Conservation (phyloP, 2,797 vertebrate species). For the Mus caroli region DNA sequence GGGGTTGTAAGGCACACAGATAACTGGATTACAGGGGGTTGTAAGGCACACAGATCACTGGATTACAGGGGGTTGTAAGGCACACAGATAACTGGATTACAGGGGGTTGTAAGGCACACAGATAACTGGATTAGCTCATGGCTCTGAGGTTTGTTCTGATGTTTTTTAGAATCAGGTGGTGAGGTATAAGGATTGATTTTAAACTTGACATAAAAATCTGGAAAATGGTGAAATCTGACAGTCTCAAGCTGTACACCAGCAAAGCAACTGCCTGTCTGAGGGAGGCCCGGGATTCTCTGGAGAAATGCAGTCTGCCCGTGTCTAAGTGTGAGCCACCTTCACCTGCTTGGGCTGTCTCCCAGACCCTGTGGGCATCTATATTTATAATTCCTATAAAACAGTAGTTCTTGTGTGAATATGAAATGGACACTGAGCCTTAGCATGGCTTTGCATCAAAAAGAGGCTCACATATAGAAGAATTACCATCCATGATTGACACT, state of each 20-base stretch:
- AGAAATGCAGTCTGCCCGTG: fast-evolving
- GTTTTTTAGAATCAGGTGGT: not conserved
- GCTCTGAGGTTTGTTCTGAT: not conserved
- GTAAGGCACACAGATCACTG: not conserved
- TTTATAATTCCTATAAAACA: not conserved
- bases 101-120: not conserved
- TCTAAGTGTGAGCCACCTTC: not conserved
- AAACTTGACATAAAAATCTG: not conserved
- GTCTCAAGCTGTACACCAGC: not conserved
- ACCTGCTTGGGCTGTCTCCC: not conserved
- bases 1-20: not conserved
- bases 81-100: fast-evolving
- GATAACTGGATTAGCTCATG: not conserved
- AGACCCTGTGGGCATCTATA: not conserved
- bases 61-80: not conserved
- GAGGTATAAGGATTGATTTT: not conserved
- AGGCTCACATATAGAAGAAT: not conserved
- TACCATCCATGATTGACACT: not conserved
- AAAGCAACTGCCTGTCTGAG: not conserved
- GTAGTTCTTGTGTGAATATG: not conserved
- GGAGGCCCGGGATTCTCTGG: fast-evolving
- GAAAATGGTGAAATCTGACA: not conserved
- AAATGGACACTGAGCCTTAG: not conserved
- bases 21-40: not conserved
- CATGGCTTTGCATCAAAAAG: not conserved